Conservation (phyloP, 1,140 invertebrate species). For the Oscheius sp. region DNA sequence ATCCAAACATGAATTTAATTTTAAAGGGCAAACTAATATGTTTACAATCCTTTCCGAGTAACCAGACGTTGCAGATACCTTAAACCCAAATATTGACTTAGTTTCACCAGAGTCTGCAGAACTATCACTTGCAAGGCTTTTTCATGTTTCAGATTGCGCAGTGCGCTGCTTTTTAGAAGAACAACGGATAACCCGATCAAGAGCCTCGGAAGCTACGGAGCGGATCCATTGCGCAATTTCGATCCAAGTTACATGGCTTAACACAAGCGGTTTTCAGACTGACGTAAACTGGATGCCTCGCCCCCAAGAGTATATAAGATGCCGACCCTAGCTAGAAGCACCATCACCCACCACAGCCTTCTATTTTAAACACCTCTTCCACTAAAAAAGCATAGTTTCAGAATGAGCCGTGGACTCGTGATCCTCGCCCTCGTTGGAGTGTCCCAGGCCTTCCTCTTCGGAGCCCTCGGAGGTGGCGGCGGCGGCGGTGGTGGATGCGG, state of each 20-base stretch:
- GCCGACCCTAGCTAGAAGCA: not conserved
- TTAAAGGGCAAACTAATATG: too few relatives aligned
- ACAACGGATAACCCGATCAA: too few relatives aligned
- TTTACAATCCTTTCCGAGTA: too few relatives aligned
- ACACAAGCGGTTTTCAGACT: not conserved
- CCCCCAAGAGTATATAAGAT: not conserved
- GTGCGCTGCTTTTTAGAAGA: too few relatives aligned
- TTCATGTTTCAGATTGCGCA: too few relatives aligned
- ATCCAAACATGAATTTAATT: too few relatives aligned
- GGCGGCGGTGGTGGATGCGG: not conserved
- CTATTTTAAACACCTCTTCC: not conserved
- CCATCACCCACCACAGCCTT: not conserved
- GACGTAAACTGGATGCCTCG: not conserved
- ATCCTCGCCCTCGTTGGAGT: not conserved
- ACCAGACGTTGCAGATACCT: too few relatives aligned
- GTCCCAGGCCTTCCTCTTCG: slow-evolving; percentile 7
- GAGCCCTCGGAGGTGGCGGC: not conserved
- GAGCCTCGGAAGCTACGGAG: too few relatives aligned
- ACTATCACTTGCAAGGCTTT: too few relatives aligned
- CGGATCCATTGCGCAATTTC: not conserved
- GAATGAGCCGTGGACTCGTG: not conserved
- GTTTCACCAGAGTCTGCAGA: too few relatives aligned
- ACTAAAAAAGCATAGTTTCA: not conserved
- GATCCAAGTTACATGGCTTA: not conserved
- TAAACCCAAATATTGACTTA: too few relatives aligned